Conservation (phyloP, 2,888 invertebrate genomes). For the Diaperis boleti region DNA sequence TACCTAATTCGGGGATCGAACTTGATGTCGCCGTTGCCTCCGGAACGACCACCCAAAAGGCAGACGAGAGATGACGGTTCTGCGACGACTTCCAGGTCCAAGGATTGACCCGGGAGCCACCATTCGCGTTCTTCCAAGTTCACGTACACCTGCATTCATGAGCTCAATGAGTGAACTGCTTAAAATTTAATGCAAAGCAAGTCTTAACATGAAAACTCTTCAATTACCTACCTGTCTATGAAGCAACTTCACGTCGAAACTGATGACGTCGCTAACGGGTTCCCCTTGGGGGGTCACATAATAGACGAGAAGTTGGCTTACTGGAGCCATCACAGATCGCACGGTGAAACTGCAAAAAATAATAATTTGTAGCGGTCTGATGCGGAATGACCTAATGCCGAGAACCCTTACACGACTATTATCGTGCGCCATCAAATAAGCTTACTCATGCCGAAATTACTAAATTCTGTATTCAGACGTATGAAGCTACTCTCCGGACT, state of each 20-base stretch:
- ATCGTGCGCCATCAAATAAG: too few species aligned
- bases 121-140: slow-evolving; percentile 73
- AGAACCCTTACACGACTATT: too few species aligned
- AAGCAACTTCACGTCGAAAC: slow-evolving; percentile 73
- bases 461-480: slow-evolving; percentile 37
- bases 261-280: slow-evolving; percentile 76
- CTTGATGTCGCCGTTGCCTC: slow-evolving; percentile 69
- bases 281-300: slow-evolving; percentile 76
- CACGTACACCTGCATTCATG: slow-evolving; percentile 72
- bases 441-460: slow-evolving; percentile 25
- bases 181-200: neutral
- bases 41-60: slow-evolving; percentile 70
- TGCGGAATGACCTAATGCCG: too few species aligned
- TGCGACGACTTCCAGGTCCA: slow-evolving; percentile 72
- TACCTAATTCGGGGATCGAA: slow-evolving; percentile 66
- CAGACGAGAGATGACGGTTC: slow-evolving; percentile 75
- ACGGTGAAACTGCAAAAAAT: slow-evolving; percentile 72
- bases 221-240: slow-evolving; percentile 70
- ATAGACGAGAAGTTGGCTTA: slow-evolving; percentile 76
- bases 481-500: slow-evolving; percentile 17
- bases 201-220: too few species aligned
- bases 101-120: slow-evolving; percentile 73
- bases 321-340: slow-evolving; percentile 76
- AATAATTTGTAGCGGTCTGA: too few species aligned
- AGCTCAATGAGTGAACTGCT: too few species aligned